Evolutionary conservation across 37 sponge, comb jelly and placozoan genomes (phyloP).

Genomic region (Chondrosia reniformis): DNA sequence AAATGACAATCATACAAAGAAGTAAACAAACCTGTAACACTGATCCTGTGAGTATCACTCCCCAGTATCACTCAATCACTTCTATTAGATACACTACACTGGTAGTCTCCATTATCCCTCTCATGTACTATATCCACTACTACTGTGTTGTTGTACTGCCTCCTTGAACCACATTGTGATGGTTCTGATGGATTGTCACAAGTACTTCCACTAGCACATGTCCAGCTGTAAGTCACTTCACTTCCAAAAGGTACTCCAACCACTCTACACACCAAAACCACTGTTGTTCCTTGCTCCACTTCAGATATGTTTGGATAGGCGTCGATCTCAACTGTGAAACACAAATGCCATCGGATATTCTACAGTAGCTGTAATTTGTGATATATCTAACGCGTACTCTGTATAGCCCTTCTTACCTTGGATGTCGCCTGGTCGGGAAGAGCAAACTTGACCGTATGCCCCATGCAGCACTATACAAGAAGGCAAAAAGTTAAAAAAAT

Average conservation of each 20-base stretch:
- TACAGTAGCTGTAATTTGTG: too few species aligned
- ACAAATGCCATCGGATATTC: too few species aligned
- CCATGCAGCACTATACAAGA: too few species aligned
- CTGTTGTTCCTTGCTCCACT: slow-evolving; percentile 10
- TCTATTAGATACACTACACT: background rate
- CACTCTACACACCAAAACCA: slow-evolving; percentile 13
- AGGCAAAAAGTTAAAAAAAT: too few species aligned
- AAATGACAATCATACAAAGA: too few species aligned
- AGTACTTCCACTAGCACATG: slow-evolving; percentile 6
- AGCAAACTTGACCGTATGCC: too few species aligned
- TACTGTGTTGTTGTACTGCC: background rate
- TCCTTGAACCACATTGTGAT: too few species aligned
- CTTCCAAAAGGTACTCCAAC: slow-evolving; percentile 11
- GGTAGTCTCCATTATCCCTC: slow-evolving; percentile 1
- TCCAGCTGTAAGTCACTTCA: slow-evolving; percentile 6
- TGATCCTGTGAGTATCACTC: background rate
- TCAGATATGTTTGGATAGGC: slow-evolving; percentile 8
- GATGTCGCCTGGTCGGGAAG: too few species aligned
- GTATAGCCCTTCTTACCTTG: too few species aligned
- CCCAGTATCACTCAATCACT: background rate
- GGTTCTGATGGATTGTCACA: background rate
- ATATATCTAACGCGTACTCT: too few species aligned
- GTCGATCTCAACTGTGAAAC: slow-evolving; percentile 12
- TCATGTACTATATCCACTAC: slow-evolving; percentile 1
- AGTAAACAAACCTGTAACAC: too few species aligned